phyloP scores from a whole-genome alignment of 2,797 vertebrate species.

The Myotis vivesi region DNA sequence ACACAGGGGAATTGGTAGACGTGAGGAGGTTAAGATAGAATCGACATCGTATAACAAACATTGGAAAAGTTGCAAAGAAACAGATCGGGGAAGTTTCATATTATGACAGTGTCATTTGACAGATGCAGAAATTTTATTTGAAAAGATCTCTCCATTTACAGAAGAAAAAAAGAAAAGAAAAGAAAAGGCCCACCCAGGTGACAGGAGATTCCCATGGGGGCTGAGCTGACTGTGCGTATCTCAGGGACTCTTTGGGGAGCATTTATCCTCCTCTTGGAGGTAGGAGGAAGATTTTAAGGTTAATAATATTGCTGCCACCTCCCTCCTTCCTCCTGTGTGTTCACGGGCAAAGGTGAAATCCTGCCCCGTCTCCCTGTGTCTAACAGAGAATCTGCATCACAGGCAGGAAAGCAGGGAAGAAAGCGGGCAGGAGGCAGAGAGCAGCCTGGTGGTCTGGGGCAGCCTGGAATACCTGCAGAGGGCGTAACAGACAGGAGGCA shows the following conservation, averaged over 20 bases:
- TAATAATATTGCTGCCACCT: slow-evolving; percentile 77
- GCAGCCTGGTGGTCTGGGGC: slow-evolving; percentile 69
- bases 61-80: neutral
- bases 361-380: slow-evolving; percentile 57
- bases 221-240: slow-evolving; percentile 62
- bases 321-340: slow-evolving; percentile 65
- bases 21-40: slow-evolving; percentile 51
- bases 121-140: slow-evolving; percentile 43
- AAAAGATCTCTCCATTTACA: slow-evolving; percentile 27
- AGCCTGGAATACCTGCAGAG: slow-evolving; percentile 70
- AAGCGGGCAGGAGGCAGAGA: slow-evolving; percentile 37
- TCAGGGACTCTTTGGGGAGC: slow-evolving; percentile 64
- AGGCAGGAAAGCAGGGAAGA: slow-evolving; percentile 64
- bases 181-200: slow-evolving; percentile 47
- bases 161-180: neutral
- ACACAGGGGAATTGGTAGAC: neutral
- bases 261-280: slow-evolving; percentile 79
- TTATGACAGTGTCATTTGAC: slow-evolving; percentile 56
- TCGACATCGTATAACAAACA: slow-evolving; percentile 35
- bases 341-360: slow-evolving; percentile 78
- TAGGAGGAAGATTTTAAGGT: slow-evolving; percentile 79
- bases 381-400: slow-evolving; percentile 71
- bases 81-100: slow-evolving; percentile 23
- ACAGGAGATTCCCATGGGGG: slow-evolving; percentile 55
- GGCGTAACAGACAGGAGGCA: slow-evolving; percentile 45